These are phyloP conservation scores for human (Homo sapiens) DNA, from an alignment of 2,113 vertebrate genomes.

Conservation along the genomic window DNA sequence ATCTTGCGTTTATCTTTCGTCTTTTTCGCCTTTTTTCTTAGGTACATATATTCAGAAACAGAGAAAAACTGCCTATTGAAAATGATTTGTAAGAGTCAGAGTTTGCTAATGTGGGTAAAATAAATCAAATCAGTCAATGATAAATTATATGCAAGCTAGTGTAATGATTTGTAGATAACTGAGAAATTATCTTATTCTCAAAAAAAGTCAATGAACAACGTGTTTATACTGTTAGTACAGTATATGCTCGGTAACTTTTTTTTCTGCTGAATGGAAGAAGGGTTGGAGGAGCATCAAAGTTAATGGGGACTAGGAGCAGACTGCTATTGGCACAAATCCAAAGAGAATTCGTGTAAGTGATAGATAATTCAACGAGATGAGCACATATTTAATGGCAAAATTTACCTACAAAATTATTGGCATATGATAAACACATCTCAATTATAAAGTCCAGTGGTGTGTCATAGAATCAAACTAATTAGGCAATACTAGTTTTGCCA, in stretches of 20 bases:
- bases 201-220: neutral
- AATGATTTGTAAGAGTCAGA: neutral
- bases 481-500: neutral
- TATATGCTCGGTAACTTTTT: neutral
- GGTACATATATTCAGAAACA: neutral
- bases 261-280: neutral
- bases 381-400: neutral
- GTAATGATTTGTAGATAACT: neutral
- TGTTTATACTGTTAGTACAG: neutral
- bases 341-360: neutral
- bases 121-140: neutral
- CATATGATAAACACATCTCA: neutral
- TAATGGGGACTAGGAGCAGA: neutral
- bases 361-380: neutral
- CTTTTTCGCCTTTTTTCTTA: neutral
- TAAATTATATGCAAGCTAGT: neutral
- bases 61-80: neutral
- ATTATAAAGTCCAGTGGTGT: neutral
- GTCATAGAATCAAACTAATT: neutral
- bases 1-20: neutral
- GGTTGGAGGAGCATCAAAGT: neutral
- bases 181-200: neutral
- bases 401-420: no score
- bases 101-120: neutral
- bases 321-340: neutral